Evolutionary conservation across 2,888 invertebrate species (phyloP).

Genomic region (Stenoptilia bipunctidactyla): DNA sequence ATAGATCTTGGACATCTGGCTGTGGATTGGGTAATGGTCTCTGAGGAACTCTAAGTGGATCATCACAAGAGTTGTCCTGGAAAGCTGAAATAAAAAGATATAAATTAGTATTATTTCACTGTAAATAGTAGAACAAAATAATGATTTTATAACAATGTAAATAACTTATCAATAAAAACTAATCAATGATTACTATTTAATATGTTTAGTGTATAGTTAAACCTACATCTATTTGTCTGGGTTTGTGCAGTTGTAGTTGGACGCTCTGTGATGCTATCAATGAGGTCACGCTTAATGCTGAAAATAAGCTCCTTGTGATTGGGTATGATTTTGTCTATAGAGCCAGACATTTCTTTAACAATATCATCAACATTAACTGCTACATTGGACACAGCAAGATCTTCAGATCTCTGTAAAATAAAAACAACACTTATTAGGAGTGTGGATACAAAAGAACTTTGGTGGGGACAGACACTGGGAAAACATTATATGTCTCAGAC

Average conservation of each 20-base stretch:
- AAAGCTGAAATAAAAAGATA: conserved; percentile 10
- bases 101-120: too few species aligned
- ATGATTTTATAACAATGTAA: too few species aligned
- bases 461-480: too few species aligned
- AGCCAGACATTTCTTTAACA: conserved; percentile 67
- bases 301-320: conserved; percentile 73
- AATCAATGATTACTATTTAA: too few species aligned
- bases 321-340: conserved; percentile 75
- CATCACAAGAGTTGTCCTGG: conserved; percentile 34
- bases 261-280: conserved; percentile 71
- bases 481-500: too few species aligned
- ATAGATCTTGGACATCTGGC: conserved; percentile 43
- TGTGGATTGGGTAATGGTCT: conserved; percentile 34
- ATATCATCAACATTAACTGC: conserved; percentile 70
- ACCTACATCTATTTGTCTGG: conserved; percentile 41
- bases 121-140: too few species aligned
- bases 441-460: too few species aligned
- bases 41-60: conserved; percentile 41
- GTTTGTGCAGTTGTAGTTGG: conserved; percentile 59
- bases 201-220: too few species aligned
- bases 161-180: too few species aligned
- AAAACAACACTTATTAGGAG: background rate
- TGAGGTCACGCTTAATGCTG: conserved; percentile 73
- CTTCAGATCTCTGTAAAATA: conserved; percentile 56
- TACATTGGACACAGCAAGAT: conserved; percentile 73